Evolutionary conservation across 1,140 invertebrate genomes (phyloP).

Genomic region (Cyrtorhinus lividipennis): DNA sequence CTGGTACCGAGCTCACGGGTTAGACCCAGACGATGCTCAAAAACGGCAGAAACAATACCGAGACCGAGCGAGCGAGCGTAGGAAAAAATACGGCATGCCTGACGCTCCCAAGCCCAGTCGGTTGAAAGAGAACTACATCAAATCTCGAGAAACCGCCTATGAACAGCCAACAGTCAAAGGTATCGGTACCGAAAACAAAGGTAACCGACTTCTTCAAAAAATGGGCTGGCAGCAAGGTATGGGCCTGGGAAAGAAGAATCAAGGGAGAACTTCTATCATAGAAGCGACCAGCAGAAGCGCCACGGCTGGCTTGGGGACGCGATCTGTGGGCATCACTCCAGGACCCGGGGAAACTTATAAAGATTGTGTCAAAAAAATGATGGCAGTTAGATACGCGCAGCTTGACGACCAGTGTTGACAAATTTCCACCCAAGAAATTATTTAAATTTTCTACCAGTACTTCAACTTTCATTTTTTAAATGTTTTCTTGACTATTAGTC

Average conservation of each 20-base stretch:
- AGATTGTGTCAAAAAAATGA: constrained; percentile 81
- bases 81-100: constrained; percentile 84
- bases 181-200: constrained; percentile 77
- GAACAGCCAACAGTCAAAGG: constrained; percentile 52
- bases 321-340: constrained; percentile 53
- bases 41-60: constrained; percentile 53
- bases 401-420: constrained; percentile 29
- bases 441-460: no score
- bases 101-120: constrained; percentile 57
- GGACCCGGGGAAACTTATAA: constrained; percentile 73
- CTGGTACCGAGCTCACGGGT: constrained; percentile 39
- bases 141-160: constrained; percentile 39
- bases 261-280: constrained; percentile 85
- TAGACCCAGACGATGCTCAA: constrained; percentile 38
- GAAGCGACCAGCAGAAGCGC: constrained; percentile 52
- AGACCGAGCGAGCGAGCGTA: constrained; percentile 88
- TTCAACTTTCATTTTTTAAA: background rate
- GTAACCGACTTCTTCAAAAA: constrained; percentile 86
- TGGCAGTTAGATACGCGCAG: constrained; percentile 69
- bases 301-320: constrained; percentile 58
- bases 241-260: constrained; percentile 82
- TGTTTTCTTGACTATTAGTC: background rate
- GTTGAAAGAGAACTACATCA: constrained; percentile 49
- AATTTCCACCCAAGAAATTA: background rate
- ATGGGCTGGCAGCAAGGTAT: constrained; percentile 98